A percentile compares a stretch with the other conserved stretches of the same genome.
These are phyloP conservation scores for Cryptocheilus praepositus DNA, from an alignment of 2,888 invertebrate species.

Conservation along the genomic window DNA sequence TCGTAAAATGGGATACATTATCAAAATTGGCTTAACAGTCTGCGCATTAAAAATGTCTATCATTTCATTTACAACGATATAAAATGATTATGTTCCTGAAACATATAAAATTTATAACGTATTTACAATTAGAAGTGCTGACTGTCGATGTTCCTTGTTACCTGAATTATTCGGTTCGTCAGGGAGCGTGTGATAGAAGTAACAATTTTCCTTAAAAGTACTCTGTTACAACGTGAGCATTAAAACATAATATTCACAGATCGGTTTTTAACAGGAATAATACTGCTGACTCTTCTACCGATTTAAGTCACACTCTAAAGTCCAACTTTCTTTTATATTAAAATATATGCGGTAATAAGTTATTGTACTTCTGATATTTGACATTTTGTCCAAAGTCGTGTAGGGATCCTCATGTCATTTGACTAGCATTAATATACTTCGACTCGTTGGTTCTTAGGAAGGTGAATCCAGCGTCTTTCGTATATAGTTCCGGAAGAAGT, in stretches of 20 bases:
- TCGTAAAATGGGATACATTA: too few species aligned
- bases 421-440: constrained; percentile 36
- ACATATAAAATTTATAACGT: too few species aligned
- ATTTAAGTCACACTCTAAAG: constrained; percentile 26
- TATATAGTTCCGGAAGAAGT: neutral
- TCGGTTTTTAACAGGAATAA: constrained; percentile 4
- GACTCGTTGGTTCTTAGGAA: too few species aligned
- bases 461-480: neutral
- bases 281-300: constrained; percentile 1
- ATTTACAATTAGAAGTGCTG: too few species aligned
- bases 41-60: too few species aligned
- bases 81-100: too few species aligned
- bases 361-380: constrained; percentile 55
- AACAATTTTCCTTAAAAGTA: constrained; percentile 1
- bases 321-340: constrained; percentile 33
- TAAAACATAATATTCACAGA: constrained; percentile 1
- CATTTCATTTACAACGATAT: too few species aligned
- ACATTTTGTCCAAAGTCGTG: constrained; percentile 42
- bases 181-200: constrained; percentile 3
- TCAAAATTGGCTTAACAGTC: too few species aligned
- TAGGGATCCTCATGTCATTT: constrained; percentile 34
- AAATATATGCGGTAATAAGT: constrained; percentile 47
- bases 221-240: neutral
- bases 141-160: too few species aligned
- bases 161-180: neutral